A percentile compares a stretch with the other conserved stretches of the same genome.
phyloP scores from a whole-genome alignment of 1,140 invertebrate genomes.

The Dinoponera quadriceps region DNA sequence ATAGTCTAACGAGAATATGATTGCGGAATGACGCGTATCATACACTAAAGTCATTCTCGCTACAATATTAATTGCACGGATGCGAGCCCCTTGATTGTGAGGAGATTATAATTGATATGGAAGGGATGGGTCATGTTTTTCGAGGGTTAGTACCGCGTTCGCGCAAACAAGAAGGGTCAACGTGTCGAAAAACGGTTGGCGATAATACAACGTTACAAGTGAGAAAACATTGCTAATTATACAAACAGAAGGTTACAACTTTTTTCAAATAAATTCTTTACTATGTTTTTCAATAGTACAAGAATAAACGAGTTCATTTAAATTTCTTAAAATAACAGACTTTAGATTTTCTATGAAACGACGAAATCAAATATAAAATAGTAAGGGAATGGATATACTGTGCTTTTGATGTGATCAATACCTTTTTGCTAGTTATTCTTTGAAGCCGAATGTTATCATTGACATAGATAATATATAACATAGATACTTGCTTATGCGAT shows the following conservation, averaged over 20 bases:
- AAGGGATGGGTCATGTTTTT: conserved; percentile 41
- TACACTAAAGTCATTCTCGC: not conserved
- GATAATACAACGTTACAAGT: not conserved
- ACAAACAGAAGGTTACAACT: not conserved
- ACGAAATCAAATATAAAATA: too few relatives aligned
- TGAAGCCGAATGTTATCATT: not conserved
- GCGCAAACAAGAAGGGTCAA: not conserved
- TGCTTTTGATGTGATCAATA: too few relatives aligned
- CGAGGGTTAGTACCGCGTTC: not conserved
- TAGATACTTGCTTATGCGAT: not conserved
- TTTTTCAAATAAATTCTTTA: too few relatives aligned
- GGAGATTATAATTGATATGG: conserved; percentile 50
- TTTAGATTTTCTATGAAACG: too few relatives aligned
- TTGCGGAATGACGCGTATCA: conserved; percentile 6
- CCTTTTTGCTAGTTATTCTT: too few relatives aligned
- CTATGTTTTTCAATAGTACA: too few relatives aligned
- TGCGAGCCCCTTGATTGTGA: conserved; percentile 23
- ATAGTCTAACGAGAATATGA: conserved; percentile 18
- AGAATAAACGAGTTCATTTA: too few relatives aligned
- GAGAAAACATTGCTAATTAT: conserved; percentile 32
- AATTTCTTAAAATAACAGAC: too few relatives aligned
- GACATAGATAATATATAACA: not conserved
- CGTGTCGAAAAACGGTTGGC: not conserved
- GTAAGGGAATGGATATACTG: too few relatives aligned
- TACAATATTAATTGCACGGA: not conserved